Evolutionary conservation across 2,113 vertebrate genomes (phyloP).

Genomic region (Notarius quadriscutis): DNA sequence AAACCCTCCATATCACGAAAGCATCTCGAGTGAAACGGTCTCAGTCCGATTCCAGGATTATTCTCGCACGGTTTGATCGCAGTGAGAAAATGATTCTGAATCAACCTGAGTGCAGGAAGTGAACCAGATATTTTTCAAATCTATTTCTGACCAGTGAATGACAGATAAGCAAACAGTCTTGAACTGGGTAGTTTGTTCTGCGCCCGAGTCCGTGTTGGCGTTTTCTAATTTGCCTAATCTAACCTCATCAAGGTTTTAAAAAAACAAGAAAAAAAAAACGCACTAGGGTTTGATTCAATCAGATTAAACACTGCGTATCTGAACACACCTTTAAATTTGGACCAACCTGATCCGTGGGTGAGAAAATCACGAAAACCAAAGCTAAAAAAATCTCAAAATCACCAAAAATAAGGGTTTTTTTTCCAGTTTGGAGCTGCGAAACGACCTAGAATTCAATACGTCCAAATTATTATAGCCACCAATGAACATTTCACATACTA

Average conservation of each 20-base stretch:
- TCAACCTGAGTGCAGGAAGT: neutral
- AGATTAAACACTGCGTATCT: neutral
- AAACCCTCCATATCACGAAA: neutral
- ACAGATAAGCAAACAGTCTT: no score
- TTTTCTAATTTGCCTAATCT: neutral
- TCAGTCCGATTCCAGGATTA: neutral
- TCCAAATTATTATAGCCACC: neutral
- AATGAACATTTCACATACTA: neutral
- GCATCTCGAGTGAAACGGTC: neutral
- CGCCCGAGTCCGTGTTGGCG: neutral
- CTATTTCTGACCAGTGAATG: neutral
- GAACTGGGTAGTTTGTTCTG: neutral
- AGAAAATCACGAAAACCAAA: neutral
- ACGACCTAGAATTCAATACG: no score
- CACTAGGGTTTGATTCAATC: neutral
- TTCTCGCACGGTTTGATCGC: neutral
- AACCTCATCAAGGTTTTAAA: neutral
- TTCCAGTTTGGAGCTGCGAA: neutral
- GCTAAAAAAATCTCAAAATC: neutral
- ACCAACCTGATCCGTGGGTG: neutral
- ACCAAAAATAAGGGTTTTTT: neutral
- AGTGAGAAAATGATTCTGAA: neutral
- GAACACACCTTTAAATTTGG: no score
- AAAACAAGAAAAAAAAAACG: neutral
- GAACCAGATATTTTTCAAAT: neutral